Conservation (phyloP, 1,140 invertebrate genomes). For the Gyrodactylus bullatarudis region DNA sequence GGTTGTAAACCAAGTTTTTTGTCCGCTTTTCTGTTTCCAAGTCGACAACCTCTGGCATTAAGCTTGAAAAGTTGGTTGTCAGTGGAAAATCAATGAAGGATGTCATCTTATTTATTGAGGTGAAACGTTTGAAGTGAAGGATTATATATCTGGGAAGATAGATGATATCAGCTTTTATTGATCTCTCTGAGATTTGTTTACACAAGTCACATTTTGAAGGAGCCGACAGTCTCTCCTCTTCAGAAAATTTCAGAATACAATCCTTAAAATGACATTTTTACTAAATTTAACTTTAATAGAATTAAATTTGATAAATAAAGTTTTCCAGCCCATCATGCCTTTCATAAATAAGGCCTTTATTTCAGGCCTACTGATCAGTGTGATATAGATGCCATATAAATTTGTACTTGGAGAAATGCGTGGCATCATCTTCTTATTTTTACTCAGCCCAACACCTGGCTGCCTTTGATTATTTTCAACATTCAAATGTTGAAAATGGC, state of each 20-base stretch:
- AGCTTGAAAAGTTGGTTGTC: not conserved
- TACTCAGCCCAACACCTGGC: too few relatives aligned
- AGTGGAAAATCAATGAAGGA: not conserved
- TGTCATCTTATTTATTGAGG: not conserved
- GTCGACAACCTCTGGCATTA: not conserved
- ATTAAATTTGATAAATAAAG: too few relatives aligned
- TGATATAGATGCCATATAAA: too few relatives aligned
- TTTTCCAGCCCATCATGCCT: too few relatives aligned
- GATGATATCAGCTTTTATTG: not conserved
- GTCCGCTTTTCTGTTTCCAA: not conserved
- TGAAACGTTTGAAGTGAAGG: not conserved
- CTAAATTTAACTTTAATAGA: too few relatives aligned
- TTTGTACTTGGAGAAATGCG: too few relatives aligned
- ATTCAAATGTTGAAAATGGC: too few relatives aligned
- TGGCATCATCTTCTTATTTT: too few relatives aligned
- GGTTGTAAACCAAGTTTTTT: not conserved
- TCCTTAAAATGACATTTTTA: too few relatives aligned
- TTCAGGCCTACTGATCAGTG: too few relatives aligned
- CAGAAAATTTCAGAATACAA: not conserved
- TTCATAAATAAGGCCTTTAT: too few relatives aligned
- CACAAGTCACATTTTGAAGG: not conserved
- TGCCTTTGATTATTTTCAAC: too few relatives aligned
- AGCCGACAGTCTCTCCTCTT: not conserved
- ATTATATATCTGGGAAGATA: not conserved
- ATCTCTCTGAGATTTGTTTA: not conserved